A percentile compares a stretch with the other conserved stretches of the same genome.
Conservation (phyloP, 2,113 vertebrate species). For the Atherinomorus stipes region DNA sequence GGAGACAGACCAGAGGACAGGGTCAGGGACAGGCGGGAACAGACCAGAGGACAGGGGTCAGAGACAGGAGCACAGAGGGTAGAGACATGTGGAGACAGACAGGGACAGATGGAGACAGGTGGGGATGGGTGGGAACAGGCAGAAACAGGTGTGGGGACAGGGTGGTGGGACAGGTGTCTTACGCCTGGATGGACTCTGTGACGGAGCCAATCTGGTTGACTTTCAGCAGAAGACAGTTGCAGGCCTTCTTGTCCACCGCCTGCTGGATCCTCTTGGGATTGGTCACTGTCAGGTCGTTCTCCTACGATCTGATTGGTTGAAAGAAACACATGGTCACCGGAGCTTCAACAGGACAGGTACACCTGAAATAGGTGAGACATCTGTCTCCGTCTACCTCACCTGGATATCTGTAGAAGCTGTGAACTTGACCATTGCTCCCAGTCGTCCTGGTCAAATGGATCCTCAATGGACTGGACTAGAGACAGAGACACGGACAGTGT, state of each 20-base stretch:
- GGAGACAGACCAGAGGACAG: background rate
- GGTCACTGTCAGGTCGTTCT: slow-evolving; percentile 91
- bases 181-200: slow-evolving; percentile 91
- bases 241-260: slow-evolving; percentile 89
- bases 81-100: background rate
- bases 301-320: slow-evolving; percentile 84
- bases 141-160: too few species aligned
- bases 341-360: too few species aligned
- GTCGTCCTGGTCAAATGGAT: slow-evolving; percentile 93
- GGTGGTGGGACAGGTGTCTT: slow-evolving; percentile 68
- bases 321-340: background rate
- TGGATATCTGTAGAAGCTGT: slow-evolving; percentile 86
- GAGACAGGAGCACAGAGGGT: background rate
- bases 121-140: too few species aligned
- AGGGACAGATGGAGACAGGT: background rate
- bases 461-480: slow-evolving; percentile 88
- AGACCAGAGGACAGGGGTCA: too few species aligned
- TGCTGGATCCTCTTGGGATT: slow-evolving; percentile 91
- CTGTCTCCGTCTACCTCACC: slow-evolving; percentile 55
- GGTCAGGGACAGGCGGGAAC: background rate
- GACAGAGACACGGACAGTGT: slow-evolving; percentile 10
- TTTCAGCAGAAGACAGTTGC: slow-evolving; percentile 92
- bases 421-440: slow-evolving; percentile 90
- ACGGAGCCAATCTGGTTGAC: slow-evolving; percentile 94
- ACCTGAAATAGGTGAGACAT: too few species aligned